Conservation (phyloP, 2,113 vertebrate species). For the Meriones unguiculatus region DNA sequence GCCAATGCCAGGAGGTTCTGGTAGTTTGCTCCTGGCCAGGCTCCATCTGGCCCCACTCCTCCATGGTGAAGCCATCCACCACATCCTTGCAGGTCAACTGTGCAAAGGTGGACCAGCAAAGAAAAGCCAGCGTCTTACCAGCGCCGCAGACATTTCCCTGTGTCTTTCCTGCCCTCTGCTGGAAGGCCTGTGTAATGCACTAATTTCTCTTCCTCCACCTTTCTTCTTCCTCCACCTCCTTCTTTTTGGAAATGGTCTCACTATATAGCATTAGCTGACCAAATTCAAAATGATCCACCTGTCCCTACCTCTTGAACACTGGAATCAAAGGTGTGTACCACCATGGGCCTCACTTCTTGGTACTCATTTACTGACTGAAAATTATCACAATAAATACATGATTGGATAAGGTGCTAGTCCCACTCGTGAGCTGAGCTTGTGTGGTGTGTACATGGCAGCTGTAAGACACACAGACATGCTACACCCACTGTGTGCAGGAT, state of each 20-base stretch:
- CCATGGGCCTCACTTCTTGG: background rate
- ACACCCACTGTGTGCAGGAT: background rate
- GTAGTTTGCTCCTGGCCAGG: background rate
- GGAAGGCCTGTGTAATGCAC: background rate
- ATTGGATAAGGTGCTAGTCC: background rate
- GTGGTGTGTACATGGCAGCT: background rate
- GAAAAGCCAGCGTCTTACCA: too few relatives aligned
- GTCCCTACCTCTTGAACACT: background rate
- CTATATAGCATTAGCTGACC: background rate
- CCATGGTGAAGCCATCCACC: background rate
- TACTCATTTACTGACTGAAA: background rate
- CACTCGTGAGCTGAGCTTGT: background rate
- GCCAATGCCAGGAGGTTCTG: too few relatives aligned
- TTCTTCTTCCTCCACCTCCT: background rate
- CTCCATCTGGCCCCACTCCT: background rate
- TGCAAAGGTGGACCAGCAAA: too few relatives aligned
- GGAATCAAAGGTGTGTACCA: background rate
- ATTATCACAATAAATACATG: background rate
- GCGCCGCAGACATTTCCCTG: background rate
- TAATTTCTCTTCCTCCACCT: background rate
- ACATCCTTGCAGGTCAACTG: background rate
- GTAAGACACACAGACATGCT: background rate
- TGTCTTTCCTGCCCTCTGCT: background rate
- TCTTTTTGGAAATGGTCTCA: background rate
- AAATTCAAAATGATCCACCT: background rate